Percentiles rank a stretch among this genome's conserved stretches.
Evolutionary conservation across 2,797 vertebrate genomes (phyloP).

Genomic region (Thunnus albacares): DNA sequence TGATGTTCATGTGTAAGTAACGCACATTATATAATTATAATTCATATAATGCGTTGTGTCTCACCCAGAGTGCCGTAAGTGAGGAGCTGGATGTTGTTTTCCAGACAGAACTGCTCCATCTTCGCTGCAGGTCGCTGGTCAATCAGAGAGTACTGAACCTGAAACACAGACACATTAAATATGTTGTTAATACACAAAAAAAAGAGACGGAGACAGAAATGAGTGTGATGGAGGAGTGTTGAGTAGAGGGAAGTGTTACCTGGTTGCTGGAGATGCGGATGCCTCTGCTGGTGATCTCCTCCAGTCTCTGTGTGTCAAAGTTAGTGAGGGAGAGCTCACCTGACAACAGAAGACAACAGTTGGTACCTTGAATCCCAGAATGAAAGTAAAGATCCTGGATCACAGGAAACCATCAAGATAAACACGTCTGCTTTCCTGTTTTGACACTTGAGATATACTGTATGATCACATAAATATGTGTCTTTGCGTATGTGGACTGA

Average conservation of each 20-base stretch:
- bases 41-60: background rate
- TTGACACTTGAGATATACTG: background rate
- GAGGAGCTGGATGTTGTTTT: constrained; percentile 70
- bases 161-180: background rate
- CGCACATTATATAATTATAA: background rate
- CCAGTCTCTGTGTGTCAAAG: constrained; percentile 72
- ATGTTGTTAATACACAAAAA: background rate
- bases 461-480: background rate
- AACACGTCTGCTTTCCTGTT: background rate
- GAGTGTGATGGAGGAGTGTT: background rate
- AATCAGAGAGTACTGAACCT: constrained; percentile 77
- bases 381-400: background rate
- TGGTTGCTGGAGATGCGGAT: constrained; percentile 78
- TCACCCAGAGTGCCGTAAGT: constrained; percentile 73
- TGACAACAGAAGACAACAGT: constrained; percentile 6
- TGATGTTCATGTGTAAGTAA: background rate
- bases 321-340: constrained; percentile 75
- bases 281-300: constrained; percentile 72
- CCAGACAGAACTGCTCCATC: constrained; percentile 76
- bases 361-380: background rate
- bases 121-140: constrained; percentile 68
- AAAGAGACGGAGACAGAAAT: background rate
- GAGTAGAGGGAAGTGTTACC: constrained; percentile 40
- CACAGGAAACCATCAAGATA: background rate
- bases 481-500: background rate